Conservation (phyloP, 2,113 vertebrate genomes). For the Myotis brandtii region DNA sequence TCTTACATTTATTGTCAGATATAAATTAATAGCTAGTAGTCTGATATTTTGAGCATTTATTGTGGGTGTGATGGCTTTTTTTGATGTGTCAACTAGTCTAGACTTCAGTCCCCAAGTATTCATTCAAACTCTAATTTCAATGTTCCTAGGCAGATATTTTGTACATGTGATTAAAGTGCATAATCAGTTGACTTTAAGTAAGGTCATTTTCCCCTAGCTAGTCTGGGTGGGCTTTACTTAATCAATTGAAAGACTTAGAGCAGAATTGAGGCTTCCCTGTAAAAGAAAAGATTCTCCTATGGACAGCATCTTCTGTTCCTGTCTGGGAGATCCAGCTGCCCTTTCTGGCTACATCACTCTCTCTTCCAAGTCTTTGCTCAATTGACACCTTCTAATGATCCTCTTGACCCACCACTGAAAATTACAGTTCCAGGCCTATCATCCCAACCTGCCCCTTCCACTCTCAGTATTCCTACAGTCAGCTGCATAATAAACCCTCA, state of each 20-base stretch:
- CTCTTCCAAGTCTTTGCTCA: background rate
- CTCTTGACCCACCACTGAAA: background rate
- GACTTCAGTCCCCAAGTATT: background rate
- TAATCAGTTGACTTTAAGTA: background rate
- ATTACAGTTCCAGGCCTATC: background rate
- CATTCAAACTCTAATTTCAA: background rate
- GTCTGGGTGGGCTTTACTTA: background rate
- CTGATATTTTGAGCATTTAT: background rate
- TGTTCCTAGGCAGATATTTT: background rate
- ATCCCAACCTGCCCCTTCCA: accelerated
- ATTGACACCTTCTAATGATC: background rate
- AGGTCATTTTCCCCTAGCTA: background rate
- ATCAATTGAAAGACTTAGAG: background rate
- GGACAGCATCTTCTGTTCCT: background rate
- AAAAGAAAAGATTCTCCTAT: background rate
- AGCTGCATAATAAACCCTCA: background rate
- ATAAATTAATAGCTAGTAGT: background rate
- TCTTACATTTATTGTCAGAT: background rate
- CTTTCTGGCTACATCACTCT: accelerated
- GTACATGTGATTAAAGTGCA: background rate
- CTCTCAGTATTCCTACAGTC: background rate
- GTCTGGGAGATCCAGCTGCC: background rate
- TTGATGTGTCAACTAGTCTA: background rate
- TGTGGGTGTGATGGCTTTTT: background rate
- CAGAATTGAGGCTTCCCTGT: background rate